Conservation (phyloP, 2,113 vertebrate genomes). For the Condylura cristata region DNA sequence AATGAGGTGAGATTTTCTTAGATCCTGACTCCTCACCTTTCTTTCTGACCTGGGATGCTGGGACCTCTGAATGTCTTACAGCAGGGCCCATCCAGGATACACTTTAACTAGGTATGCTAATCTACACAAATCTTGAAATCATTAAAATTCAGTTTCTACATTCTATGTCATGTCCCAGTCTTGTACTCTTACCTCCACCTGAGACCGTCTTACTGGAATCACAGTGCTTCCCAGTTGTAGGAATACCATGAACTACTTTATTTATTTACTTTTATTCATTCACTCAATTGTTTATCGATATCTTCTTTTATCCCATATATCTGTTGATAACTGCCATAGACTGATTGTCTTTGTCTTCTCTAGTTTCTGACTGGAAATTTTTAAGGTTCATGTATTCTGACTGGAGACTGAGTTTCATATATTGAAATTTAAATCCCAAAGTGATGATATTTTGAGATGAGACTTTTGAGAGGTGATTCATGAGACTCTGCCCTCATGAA, state of each 20-base stretch:
- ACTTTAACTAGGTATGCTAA: slow-evolving; percentile 35
- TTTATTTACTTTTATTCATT: too few species aligned
- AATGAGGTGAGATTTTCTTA: neutral
- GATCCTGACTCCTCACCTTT: neutral
- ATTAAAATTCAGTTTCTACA: slow-evolving; percentile 52
- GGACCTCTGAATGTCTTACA: neutral
- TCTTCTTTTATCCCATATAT: neutral
- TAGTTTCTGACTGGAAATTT: too few species aligned
- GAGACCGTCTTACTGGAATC: slow-evolving; percentile 59
- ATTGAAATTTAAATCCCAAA: neutral
- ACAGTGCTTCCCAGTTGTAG: slow-evolving; percentile 1
- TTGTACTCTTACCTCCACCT: slow-evolving; percentile 14
- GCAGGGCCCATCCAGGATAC: neutral
- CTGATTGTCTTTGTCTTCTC: neutral
- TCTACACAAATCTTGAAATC: slow-evolving; percentile 66
- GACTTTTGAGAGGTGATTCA: neutral
- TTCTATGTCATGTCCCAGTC: slow-evolving; percentile 45
- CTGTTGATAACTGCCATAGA: neutral
- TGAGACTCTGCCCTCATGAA: neutral
- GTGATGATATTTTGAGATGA: neutral
- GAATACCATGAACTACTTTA: neutral
- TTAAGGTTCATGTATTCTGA: too few species aligned
- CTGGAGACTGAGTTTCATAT: neutral
- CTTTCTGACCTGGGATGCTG: neutral
- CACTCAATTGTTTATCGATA: neutral